A percentile compares a stretch with the other conserved stretches of the same genome.
Conservation (phyloP, 1,140 invertebrate genomes). For the Platyscapa corneri region DNA sequence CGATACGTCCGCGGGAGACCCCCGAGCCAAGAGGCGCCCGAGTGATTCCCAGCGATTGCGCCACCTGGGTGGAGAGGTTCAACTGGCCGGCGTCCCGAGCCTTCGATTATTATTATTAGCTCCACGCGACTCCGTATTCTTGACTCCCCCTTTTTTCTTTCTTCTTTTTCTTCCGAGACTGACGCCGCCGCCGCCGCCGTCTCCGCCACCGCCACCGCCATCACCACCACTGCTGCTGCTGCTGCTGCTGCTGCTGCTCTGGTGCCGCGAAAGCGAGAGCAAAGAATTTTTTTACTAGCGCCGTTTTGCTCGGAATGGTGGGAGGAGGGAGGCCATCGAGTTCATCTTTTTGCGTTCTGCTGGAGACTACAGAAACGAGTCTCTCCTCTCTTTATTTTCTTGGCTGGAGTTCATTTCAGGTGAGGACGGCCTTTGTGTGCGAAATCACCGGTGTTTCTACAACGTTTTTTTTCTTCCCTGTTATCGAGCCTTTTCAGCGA, state of each 20-base stretch:
- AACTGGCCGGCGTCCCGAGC: neutral
- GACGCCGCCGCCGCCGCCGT: too few species aligned
- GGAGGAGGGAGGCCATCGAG: neutral
- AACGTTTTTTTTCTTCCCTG: neutral
- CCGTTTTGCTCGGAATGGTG: too few species aligned
- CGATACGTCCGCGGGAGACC: neutral
- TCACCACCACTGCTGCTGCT: too few species aligned
- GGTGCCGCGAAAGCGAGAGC: conserved; percentile 8
- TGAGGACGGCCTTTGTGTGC: neutral
- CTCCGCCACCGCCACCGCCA: too few species aligned
- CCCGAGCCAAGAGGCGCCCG: neutral
- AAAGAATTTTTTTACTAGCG: neutral
- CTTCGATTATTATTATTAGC: conserved; percentile 48
- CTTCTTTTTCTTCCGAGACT: neutral
- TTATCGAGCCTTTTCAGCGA: neutral
- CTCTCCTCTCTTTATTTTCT: conserved; percentile 5
- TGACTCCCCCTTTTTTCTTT: neutral
- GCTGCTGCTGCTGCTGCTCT: too few species aligned
- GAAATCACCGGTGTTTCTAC: neutral
- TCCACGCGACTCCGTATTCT: neutral
- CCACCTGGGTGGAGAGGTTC: conserved; percentile 28
- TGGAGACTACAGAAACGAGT: neutral
- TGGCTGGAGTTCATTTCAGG: neutral
- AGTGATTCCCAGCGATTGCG: conserved; percentile 6
- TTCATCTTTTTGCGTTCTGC: conserved; percentile 28